Base-by-base conservation (phyloP, 2,113 vertebrate genomes). In the Cyprinodon variegatus region DNA sequence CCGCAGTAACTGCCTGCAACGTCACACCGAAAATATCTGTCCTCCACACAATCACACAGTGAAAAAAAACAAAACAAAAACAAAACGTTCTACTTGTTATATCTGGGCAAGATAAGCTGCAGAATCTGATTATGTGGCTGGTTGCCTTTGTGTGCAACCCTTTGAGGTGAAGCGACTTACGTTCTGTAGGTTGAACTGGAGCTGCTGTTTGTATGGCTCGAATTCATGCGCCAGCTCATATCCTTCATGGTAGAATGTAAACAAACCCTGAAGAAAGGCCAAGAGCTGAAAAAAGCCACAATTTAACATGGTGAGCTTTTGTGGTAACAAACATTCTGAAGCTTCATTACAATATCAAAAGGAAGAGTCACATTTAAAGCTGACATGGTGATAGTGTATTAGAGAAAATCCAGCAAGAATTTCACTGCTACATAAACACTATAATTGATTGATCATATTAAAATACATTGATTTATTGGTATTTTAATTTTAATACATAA, bases 191-290 rank as follows among this genome's bases (percentile, higher is more conserved):
- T 99, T 99, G 95, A 98, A 98, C 90, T 99, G 98, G 74, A 99
- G 94, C 89, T 99, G 97, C 57, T 99, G 96, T 85, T 99, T 99
- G 89, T 99, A 99, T 0, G 97, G 98, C 46, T 97, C 95, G 83
- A 99, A 98, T 81, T 99, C 98, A 71, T 98, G 96, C 75, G 97
- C 97, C 80, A 99, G 94, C 88, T 99, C 98, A 57, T 99, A 99
- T 87, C 98, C 98, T 92, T 99, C 97, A 11, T 99, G 98, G 94
- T 99, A 99, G 94, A 99, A 99, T 0, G 97, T 99, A 91, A 99
- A 99, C 83, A 99, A 88, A 14, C 98, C 98, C 91, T 99, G 98
- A 76, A 99, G 97, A 90, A 99, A 99, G 1, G 98, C 96, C 94
- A 99, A 90, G 73, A 99, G 96, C 98, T 99, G 95, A 53, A 91